Evolutionary conservation across 2,113 vertebrate genomes (phyloP), one percentile per base, ranked within the genome.

Genomic region (Cettia cetti): DNA sequence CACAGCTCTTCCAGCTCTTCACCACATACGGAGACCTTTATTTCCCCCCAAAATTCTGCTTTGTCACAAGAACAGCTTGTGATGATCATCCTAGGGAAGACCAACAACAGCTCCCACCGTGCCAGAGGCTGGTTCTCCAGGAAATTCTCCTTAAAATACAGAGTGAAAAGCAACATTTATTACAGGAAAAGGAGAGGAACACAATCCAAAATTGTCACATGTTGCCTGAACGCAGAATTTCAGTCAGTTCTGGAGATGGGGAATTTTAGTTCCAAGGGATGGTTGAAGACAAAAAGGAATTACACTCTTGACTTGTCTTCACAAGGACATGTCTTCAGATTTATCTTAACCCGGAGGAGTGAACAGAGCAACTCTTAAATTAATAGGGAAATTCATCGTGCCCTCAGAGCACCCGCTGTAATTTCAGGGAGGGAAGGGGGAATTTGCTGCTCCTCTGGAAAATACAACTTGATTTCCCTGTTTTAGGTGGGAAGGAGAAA

Each of bases 241-340:
- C 21, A 64, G 72, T 44, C 37, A 63, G 71, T 80, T 80, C 35
- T 44, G 17, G 11, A 28, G 5, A 47, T 1, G 2, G 77, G 39
- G 59, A 50, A 65, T 60, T 50, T 28, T 13, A 39, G 79, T 95
- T 85, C n/a, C 27, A 8, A 56, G 44, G 33, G 44, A 63, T 35
- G 8, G 8, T 1, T 63, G 71, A 86, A 68, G 65, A 80, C 64
- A 72, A 72, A 69, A 60, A 79, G 40, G 69, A 76, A 87, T 80
- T 52, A 80, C n/a, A 13, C 50, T 88, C 64, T 26, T 81, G 88
- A 74, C 90, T 80, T 59, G 52, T 72, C 82, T 78, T 78, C 27
- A 24, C 86, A 94, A 86, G 88, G 88, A 93, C 82, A 66, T 9
- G 11, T 92, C 88, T 83, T 47, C 49, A 70, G 54, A 86, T 82